Evolutionary conservation across 2,797 vertebrate genomes (phyloP), one percentile per base, ranked within the genome.

Genomic region (Apogon talboti): DNA sequence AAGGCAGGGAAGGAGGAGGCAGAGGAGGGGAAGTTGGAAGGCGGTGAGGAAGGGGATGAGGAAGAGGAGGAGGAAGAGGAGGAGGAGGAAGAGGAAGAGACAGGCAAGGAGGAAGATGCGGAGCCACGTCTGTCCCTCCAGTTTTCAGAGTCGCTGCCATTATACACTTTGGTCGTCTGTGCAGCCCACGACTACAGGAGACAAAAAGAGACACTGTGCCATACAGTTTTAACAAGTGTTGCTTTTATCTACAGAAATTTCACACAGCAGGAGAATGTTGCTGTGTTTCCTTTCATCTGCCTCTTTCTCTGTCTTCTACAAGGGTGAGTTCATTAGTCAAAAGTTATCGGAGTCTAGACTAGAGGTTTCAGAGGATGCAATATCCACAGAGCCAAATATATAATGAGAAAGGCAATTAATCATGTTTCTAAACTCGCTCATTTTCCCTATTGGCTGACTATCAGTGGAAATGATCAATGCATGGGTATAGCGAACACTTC

Each of bases 51-150:
- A 3, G 86, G 87, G 0, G 90, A 89, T 0, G 91, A 84, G 0
- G 83, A 72, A 0, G 90, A 89, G 0, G 91, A 84, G 0, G 83
- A 72, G 11, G 78, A 84, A 0, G 90, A 87, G 6, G 86, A 90
- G 6, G 89, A 89, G 0, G 87, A 89, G 3, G 83, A 77, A 13
- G 84, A 85, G 4, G 74, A 71, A 11, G 76, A 69, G 43, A 76
- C 45, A 5, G 73, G 79, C 28, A 87, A 69, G 15, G 79, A 84
- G 14, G 84, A 85, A 33, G 90, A 82, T 9, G 81, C 10, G 10
- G 93, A 92, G 52, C 91, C 91, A 18, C 84, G 84, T 84, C 94
- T 85, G 52, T 95, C 92, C 66, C 94, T 87, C 94, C 94, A 95
- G 91, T 95, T 95, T 28, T 92, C 91, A 0, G 92, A 93, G 79